These are phyloP conservation scores for Euphonia xanthogaster DNA, from an alignment of 2,797 vertebrate species.

Conservation along the genomic window DNA sequence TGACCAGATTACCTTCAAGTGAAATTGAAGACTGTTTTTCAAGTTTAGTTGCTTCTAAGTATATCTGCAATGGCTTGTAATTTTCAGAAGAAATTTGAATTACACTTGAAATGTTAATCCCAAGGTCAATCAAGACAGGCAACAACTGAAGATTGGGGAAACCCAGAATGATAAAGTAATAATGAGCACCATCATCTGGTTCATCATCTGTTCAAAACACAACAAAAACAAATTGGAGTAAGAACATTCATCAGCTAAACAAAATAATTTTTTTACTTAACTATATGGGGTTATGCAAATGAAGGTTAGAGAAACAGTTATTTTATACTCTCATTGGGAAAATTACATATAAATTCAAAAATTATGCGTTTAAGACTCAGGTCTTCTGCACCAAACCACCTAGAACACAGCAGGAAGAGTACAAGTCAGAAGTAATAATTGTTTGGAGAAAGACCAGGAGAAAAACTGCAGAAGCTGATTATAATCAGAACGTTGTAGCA, in stretches of 20 bases:
- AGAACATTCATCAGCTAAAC: background rate
- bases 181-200: slow-evolving; percentile 89
- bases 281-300: background rate
- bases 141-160: slow-evolving; percentile 85
- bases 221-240: background rate
- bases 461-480: background rate
- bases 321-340: background rate
- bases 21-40: slow-evolving; percentile 4
- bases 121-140: slow-evolving; percentile 78
- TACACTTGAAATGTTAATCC: slow-evolving; percentile 83
- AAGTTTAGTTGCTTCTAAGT: slow-evolving; percentile 55
- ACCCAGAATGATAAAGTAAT: slow-evolving; percentile 87
- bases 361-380: background rate
- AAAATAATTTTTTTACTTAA: background rate
- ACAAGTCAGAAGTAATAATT: background rate
- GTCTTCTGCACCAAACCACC: background rate
- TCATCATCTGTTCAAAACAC: slow-evolving; percentile 86
- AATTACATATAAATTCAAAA: background rate
- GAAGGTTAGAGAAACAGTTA: background rate
- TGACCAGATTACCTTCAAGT: slow-evolving; percentile 68
- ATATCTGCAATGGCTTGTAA: slow-evolving; percentile 62
- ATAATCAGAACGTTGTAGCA: background rate
- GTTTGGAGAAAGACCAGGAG: background rate
- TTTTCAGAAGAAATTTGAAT: slow-evolving; percentile 82
- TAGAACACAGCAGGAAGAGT: background rate